phyloP scores from a whole-genome alignment of 2,113 vertebrate species.

The Cavia aperea region DNA sequence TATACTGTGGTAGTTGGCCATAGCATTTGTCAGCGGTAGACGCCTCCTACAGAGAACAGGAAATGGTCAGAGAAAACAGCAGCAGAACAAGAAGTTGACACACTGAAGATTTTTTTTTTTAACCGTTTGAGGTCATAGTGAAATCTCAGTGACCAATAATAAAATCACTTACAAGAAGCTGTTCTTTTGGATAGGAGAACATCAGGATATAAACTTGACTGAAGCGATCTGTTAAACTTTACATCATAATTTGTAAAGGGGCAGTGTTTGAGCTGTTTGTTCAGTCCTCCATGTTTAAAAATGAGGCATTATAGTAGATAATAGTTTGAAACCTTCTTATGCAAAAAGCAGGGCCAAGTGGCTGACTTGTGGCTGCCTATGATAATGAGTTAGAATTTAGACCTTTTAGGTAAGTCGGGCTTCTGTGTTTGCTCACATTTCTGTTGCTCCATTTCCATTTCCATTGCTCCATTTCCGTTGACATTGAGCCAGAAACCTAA shows the following conservation, averaged over 20 bases:
- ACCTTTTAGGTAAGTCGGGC: neutral
- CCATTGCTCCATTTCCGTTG: no score
- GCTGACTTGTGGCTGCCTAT: neutral
- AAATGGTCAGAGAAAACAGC: neutral
- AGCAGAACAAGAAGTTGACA: neutral
- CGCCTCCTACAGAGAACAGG: neutral
- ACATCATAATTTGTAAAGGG: neutral
- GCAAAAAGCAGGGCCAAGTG: neutral
- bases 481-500: neutral
- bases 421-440: neutral
- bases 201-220: neutral
- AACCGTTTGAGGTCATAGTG: neutral
- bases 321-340: neutral
- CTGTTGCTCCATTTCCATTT: no score
- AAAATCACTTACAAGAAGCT: neutral
- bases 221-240: neutral
- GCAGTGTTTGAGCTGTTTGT: neutral
- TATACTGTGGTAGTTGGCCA: neutral
- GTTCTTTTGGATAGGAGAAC: neutral
- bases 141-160: neutral
- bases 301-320: neutral
- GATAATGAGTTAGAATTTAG: neutral
- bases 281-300: neutral
- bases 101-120: neutral
- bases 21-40: conserved; percentile 31